phyloP scores from a whole-genome alignment of 2,888 invertebrate genomes.

The Caenorhabditis plicata region DNA sequence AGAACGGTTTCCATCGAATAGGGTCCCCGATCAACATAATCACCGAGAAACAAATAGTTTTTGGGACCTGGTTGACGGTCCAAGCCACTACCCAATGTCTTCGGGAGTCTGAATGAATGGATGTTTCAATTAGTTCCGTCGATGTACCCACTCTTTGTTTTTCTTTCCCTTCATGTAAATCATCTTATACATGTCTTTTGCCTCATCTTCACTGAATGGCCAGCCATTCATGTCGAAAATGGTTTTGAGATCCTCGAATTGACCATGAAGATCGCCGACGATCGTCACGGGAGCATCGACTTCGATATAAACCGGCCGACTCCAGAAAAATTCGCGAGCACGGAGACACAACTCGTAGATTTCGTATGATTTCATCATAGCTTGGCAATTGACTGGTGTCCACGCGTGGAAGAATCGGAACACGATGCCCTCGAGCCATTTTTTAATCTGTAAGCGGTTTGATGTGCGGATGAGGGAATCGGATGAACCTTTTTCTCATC shows the following conservation, averaged over 20 bases:
- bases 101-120: conserved; percentile 4
- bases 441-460: conserved; percentile 14
- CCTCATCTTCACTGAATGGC: conserved; percentile 31
- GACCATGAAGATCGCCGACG: conserved; percentile 98
- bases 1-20: conserved; percentile 74
- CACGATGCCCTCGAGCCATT: conserved; percentile 36
- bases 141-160: conserved; percentile 4
- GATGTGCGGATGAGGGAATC: neutral
- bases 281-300: conserved; percentile 96
- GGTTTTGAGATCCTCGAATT: conserved; percentile 72
- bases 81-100: conserved; percentile 5
- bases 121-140: too few relatives aligned
- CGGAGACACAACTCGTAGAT: conserved; percentile 54
- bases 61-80: conserved; percentile 60
- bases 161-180: conserved; percentile 2
- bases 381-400: conserved; percentile 45
- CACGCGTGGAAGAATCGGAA: conserved; percentile 36
- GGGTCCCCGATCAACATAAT: conserved; percentile 93
- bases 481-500: conserved; percentile 13
- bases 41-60: conserved; percentile 71
- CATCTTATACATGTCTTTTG: conserved; percentile 34
- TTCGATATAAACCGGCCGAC: conserved; percentile 32
- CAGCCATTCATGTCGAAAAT: conserved; percentile 54
- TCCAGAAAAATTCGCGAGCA: conserved; percentile 54
- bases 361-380: conserved; percentile 47